Evolutionary conservation across 2,113 vertebrate genomes (phyloP).

Genomic region (Malurus melanocephalus): DNA sequence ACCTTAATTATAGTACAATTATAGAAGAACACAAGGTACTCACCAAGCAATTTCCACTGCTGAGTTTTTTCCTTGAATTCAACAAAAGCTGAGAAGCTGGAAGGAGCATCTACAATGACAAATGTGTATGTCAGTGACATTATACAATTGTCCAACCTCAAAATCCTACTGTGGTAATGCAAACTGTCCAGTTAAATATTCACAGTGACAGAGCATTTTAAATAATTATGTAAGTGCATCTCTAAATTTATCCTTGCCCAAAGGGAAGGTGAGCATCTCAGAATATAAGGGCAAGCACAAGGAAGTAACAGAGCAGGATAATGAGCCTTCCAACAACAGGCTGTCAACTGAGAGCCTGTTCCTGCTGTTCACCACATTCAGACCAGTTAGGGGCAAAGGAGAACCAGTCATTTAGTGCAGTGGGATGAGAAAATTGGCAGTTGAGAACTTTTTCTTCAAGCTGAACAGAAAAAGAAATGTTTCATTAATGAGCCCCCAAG

Average conservation of each 20-base stretch:
- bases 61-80: constrained; percentile 90
- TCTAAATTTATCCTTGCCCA: background rate
- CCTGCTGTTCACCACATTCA: constrained; percentile 55
- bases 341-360: background rate
- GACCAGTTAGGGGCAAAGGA: constrained; percentile 88
- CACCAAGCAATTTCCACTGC: constrained; percentile 93
- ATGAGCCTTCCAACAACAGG: background rate
- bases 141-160: background rate
- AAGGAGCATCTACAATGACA: constrained; percentile 75
- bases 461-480: constrained; percentile 54
- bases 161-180: background rate
- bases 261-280: background rate
- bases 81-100: constrained; percentile 89
- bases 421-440: constrained; percentile 88
- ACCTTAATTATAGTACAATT: background rate
- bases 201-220: background rate
- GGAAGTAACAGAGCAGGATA: background rate
- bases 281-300: background rate
- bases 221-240: background rate
- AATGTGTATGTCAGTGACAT: background rate
- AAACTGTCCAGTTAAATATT: background rate
- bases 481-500: background rate
- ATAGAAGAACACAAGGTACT: constrained; percentile 3
- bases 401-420: constrained; percentile 89
- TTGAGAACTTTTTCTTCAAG: constrained; percentile 88